Conservation (phyloP, 2,797 vertebrate species). For the Chaenodraco wilsoni region DNA sequence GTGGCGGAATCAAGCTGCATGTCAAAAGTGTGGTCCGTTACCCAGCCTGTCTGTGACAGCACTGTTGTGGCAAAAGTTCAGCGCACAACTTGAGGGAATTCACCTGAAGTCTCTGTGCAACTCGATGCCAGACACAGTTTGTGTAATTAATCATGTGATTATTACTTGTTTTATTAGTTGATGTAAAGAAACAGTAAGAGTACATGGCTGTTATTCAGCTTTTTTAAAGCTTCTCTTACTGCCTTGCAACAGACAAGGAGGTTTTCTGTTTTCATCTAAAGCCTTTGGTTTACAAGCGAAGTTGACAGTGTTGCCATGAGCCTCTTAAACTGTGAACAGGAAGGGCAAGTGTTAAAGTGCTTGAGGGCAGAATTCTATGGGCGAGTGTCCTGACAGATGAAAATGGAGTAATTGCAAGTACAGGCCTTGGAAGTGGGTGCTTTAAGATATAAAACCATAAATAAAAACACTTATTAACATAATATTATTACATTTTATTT, state of each 20-base stretch:
- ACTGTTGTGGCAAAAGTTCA: conserved; percentile 42
- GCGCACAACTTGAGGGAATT: conserved; percentile 7
- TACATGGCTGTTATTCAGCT: not conserved
- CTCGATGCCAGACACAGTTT: conserved; percentile 23
- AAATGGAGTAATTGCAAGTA: conserved; percentile 43
- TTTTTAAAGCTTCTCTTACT: conserved; percentile 8
- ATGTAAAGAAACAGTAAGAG: not conserved
- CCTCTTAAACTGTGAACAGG: conserved; percentile 62
- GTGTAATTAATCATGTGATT: conserved; percentile 2
- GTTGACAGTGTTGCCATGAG: conserved; percentile 55
- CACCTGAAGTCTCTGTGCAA: conserved; percentile 14
- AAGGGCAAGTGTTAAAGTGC: conserved; percentile 60
- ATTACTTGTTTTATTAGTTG: not conserved
- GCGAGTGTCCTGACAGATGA: conserved; percentile 49
- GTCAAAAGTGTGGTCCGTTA: conserved; percentile 35
- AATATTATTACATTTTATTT: conserved; percentile 3
- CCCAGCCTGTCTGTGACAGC: conserved; percentile 2
- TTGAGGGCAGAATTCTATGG: conserved; percentile 48
- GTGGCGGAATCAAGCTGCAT: conserved; percentile 24
- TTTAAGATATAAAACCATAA: conserved; percentile 6
- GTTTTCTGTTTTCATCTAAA: conserved; percentile 56
- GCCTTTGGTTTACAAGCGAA: conserved; percentile 45
- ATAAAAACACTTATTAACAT: not conserved
- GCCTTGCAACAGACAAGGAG: conserved; percentile 21
- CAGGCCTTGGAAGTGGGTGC: not conserved